Percentiles rank a stretch among this genome's conserved stretches.
phyloP scores from a whole-genome alignment of 92 coral and sea anemone species.

The Palythoa caribaeorum region DNA sequence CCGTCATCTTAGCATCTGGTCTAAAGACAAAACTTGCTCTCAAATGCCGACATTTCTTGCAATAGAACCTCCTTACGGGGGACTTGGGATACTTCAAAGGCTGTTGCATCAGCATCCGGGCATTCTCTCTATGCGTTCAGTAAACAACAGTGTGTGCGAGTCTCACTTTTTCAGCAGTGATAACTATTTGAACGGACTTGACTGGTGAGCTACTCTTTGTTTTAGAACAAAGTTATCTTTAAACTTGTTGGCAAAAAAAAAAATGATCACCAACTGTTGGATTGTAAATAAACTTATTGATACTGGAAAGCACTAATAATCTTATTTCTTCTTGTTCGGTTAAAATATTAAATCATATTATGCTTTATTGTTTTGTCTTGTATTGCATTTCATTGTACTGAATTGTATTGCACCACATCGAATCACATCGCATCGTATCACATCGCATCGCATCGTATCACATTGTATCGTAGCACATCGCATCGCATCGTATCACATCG shows the following conservation, averaged over 20 bases:
- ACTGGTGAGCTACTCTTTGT: constrained; percentile 74
- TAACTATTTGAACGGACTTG: constrained; percentile 95
- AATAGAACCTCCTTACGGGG: constrained; percentile 97
- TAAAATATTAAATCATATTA: too few species aligned
- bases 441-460: too few species aligned
- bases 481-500: too few species aligned
- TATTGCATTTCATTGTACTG: too few species aligned
- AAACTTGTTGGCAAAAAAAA: background rate
- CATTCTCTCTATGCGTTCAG: constrained; percentile 55
- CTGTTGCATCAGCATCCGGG: constrained; percentile 88
- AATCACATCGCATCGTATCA: too few species aligned
- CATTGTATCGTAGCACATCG: too few species aligned
- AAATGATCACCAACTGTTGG: background rate
- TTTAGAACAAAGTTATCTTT: background rate
- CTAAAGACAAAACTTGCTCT: constrained; percentile 85
- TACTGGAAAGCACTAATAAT: too few species aligned
- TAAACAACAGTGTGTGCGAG: constrained; percentile 63
- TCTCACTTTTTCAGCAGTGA: constrained; percentile 88
- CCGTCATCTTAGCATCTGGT: constrained; percentile 97
- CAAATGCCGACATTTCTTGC: constrained; percentile 92
- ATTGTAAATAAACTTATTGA: too few species aligned
- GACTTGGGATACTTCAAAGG: constrained; percentile 79
- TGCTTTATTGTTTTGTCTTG: too few species aligned
- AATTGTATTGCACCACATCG: too few species aligned
- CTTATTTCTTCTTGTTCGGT: too few species aligned